Evolutionary conservation across 1,140 invertebrate species (phyloP).

Genomic region (Vollenhovia emeryi): DNA sequence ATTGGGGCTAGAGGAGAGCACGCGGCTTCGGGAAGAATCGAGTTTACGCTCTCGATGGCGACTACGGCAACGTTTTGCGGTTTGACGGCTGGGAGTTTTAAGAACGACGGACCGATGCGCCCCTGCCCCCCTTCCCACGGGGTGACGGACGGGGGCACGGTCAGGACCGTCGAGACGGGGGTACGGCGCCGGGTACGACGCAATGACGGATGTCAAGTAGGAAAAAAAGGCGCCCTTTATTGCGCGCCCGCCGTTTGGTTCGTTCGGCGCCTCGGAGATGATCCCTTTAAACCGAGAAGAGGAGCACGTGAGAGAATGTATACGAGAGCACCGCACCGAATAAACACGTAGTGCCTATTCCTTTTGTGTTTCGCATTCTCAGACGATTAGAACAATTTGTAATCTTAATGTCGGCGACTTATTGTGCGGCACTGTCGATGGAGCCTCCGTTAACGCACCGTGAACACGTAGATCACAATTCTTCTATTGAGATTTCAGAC

Average conservation of each 20-base stretch:
- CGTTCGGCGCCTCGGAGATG: neutral
- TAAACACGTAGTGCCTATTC: neutral
- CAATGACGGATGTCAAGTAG: constrained; percentile 20
- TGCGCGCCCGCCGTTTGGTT: neutral
- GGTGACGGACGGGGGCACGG: neutral
- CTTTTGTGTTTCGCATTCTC: neutral
- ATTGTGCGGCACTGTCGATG: neutral
- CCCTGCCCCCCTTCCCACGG: too few species aligned
- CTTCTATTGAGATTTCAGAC: neutral
- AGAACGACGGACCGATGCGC: constrained; percentile 59
- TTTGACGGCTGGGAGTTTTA: constrained; percentile 59
- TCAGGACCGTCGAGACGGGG: neutral
- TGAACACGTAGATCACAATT: neutral
- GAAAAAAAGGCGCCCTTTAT: neutral
- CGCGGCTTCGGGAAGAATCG: constrained; percentile 39
- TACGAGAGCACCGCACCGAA: neutral
- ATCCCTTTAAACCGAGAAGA: neutral
- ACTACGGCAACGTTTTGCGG: constrained; percentile 66
- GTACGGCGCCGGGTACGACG: constrained; percentile 4
- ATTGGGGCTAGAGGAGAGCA: neutral
- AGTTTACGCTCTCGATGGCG: constrained; percentile 66
- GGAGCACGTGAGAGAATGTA: constrained; percentile 8
- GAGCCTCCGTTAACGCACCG: too few species aligned
- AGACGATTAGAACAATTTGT: too few species aligned
- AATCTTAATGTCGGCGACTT: neutral